Conservation (phyloP, 2,888 invertebrate genomes). For the Agrotis ipsilon region DNA sequence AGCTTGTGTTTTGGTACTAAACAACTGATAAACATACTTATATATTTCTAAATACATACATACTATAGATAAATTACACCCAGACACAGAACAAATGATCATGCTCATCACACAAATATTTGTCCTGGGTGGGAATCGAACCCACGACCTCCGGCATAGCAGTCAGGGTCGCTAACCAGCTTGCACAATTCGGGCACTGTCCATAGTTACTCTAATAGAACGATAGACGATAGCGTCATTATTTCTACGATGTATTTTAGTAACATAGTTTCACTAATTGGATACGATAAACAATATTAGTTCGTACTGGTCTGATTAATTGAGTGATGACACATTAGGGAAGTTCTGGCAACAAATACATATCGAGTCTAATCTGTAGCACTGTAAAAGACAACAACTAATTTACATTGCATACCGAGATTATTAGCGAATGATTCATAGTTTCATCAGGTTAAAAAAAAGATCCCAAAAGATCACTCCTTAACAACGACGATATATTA, state of each 20-base stretch:
- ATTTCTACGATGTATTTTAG: not conserved
- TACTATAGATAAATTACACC: too few relatives aligned
- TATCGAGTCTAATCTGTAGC: slow-evolving; percentile 14
- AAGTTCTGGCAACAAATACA: slow-evolving; percentile 26
- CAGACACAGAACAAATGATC: too few relatives aligned
- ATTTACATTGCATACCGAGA: slow-evolving; percentile 16
- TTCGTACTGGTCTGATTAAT: slow-evolving; percentile 17
- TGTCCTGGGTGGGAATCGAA: too few relatives aligned
- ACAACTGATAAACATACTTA: too few relatives aligned
- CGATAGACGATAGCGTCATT: not conserved
- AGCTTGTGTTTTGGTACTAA: too few relatives aligned
- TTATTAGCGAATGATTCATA: not conserved
- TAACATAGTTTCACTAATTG: slow-evolving; percentile 30
- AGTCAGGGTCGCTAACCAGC: too few relatives aligned
- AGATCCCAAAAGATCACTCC: too few relatives aligned
- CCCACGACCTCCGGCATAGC: too few relatives aligned
- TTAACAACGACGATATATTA: too few relatives aligned
- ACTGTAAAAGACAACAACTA: slow-evolving; percentile 14
- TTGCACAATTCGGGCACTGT: not conserved
- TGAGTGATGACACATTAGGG: slow-evolving; percentile 36
- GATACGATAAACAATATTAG: slow-evolving; percentile 22
- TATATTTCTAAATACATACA: too few relatives aligned
- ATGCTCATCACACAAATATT: too few relatives aligned
- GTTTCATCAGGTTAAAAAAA: not conserved
- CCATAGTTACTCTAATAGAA: not conserved